These are phyloP conservation scores for Patella vulgata DNA, from an alignment of 1,140 invertebrate species.

Conservation along the genomic window DNA sequence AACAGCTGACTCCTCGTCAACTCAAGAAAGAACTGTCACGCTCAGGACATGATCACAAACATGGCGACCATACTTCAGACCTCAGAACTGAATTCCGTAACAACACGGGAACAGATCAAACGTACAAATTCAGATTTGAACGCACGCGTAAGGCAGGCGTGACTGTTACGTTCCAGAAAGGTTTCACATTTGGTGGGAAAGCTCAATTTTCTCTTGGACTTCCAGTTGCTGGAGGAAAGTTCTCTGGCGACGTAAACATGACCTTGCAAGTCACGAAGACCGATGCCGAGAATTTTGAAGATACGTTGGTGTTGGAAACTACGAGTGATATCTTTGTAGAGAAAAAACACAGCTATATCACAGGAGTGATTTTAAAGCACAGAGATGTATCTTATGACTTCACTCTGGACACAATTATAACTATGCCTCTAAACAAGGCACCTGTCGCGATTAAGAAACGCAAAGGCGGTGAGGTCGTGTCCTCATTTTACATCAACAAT, in stretches of 20 bases:
- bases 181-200: conserved; percentile 30
- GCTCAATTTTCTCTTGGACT: conserved; percentile 28
- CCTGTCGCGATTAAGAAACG: conserved; percentile 15
- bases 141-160: conserved; percentile 22
- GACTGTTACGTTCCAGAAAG: conserved; percentile 28
- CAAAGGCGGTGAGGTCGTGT: conserved; percentile 4
- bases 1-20: conserved; percentile 6
- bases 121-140: conserved; percentile 34
- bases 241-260: conserved; percentile 18
- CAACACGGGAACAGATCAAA: conserved; percentile 25
- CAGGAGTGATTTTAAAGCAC: conserved; percentile 23
- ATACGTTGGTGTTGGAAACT: conserved; percentile 24
- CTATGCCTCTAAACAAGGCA: conserved; percentile 21
- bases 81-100: conserved; percentile 31
- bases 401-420: conserved; percentile 22
- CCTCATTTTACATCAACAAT: conserved; percentile 11
- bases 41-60: background rate
- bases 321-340: conserved; percentile 32
- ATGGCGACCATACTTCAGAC: background rate
- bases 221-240: conserved; percentile 6
- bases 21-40: too few species aligned
- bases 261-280: conserved; percentile 20
- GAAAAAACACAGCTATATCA: conserved; percentile 16
- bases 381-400: conserved; percentile 20
- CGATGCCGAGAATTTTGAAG: conserved; percentile 30